Conservation (phyloP, 1,140 invertebrate species). For the Pseudoatta argentina region DNA sequence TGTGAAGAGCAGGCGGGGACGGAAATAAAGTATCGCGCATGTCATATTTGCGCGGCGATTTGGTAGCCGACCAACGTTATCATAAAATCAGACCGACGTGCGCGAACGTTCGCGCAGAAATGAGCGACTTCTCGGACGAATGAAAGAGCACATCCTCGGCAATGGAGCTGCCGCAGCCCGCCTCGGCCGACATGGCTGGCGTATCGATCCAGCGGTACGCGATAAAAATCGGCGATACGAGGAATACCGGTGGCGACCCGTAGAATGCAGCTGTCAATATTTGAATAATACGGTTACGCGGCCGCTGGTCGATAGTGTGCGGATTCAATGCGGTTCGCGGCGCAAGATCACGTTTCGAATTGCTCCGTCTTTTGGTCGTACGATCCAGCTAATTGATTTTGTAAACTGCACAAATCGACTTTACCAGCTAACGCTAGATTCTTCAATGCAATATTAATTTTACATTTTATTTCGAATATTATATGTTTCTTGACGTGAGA, state of each 20-base stretch:
- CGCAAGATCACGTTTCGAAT: slow-evolving; percentile 43
- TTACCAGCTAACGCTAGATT: background rate
- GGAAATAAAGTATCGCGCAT: slow-evolving; percentile 38
- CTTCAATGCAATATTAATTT: background rate
- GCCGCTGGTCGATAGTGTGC: slow-evolving; percentile 46
- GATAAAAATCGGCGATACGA: slow-evolving; percentile 56
- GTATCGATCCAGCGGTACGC: slow-evolving; percentile 46
- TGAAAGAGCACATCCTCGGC: slow-evolving; percentile 38
- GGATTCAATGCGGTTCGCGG: slow-evolving; percentile 32
- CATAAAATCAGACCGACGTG: slow-evolving; percentile 48
- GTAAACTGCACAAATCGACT: background rate
- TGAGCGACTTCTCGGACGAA: slow-evolving; percentile 36
- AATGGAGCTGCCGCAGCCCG: background rate
- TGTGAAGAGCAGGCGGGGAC: background rate
- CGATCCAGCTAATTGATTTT: slow-evolving; percentile 30
- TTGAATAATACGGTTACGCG: slow-evolving; percentile 51
- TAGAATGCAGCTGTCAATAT: slow-evolving; percentile 59
- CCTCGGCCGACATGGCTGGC: background rate
- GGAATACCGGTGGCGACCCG: slow-evolving; percentile 56
- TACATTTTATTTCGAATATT: background rate
- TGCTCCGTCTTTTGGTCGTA: slow-evolving; percentile 6
- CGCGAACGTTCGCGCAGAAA: slow-evolving; percentile 35
- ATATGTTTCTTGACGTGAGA: background rate
- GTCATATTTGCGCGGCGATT: slow-evolving; percentile 50
- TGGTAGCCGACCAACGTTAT: slow-evolving; percentile 54